These are phyloP conservation scores for Mirounga angustirostris DNA, from an alignment of 2,113 vertebrate species.

Conservation along the genomic window DNA sequence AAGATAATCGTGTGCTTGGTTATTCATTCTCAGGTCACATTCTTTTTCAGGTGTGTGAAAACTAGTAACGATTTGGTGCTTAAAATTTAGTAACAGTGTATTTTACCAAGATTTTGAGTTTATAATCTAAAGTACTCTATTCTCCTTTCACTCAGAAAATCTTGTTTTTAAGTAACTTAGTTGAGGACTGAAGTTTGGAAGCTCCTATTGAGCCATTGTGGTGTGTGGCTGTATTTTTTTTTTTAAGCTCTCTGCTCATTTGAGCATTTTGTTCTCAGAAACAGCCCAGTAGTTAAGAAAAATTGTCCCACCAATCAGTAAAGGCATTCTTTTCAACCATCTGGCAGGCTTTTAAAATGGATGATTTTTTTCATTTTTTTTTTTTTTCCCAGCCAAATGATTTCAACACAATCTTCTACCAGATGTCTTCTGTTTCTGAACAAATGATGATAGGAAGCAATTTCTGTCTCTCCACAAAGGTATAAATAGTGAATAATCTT, in stretches of 20 bases:
- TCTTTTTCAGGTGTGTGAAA: neutral
- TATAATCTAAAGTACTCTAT: neutral
- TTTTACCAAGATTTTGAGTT: neutral
- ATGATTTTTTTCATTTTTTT: neutral
- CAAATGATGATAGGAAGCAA: constrained; percentile 62
- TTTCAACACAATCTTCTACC: constrained; percentile 68
- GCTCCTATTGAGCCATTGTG: neutral
- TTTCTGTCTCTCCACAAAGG: constrained; percentile 51
- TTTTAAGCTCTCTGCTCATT: neutral
- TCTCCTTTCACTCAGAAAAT: neutral
- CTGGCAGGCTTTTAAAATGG: neutral
- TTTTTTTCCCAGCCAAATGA: constrained; percentile 46
- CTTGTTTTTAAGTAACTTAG: neutral
- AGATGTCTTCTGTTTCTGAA: constrained; percentile 70
- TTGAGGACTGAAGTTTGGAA: neutral
- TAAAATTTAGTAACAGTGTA: neutral
- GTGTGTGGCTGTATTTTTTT: neutral
- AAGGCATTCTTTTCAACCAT: constrained; percentile 70
- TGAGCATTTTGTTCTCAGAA: constrained; percentile 45
- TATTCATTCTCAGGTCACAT: neutral
- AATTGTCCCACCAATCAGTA: constrained; percentile 41
- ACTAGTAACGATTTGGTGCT: neutral
- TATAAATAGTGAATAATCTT: constrained; percentile 51
- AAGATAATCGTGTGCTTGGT: neutral
- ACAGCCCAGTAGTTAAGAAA: neutral